A percentile compares a stretch with the other conserved stretches of the same genome.
These are phyloP conservation scores for Drosophila ercepeae DNA, from an alignment of 1,140 invertebrate species.

Conservation along the genomic window DNA sequence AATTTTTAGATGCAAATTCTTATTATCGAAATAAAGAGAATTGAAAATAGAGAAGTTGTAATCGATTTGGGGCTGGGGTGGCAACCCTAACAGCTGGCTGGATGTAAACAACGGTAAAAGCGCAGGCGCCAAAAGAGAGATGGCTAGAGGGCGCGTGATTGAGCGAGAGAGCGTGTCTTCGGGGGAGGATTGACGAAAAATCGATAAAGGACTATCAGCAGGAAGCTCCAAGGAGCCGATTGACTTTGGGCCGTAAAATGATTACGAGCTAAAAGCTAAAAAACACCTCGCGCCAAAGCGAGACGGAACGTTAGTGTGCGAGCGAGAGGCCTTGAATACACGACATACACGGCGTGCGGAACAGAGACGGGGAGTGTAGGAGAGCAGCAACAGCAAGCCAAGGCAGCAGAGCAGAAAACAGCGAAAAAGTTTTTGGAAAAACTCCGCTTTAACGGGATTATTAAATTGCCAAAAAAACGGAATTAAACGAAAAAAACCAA, in stretches of 20 bases:
- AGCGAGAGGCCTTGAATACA: slow-evolving; percentile 45
- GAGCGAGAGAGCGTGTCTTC: slow-evolving; percentile 11
- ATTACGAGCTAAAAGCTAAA: slow-evolving; percentile 74
- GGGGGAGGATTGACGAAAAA: slow-evolving; percentile 57
- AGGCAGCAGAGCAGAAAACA: slow-evolving; percentile 18
- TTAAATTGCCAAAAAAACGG: neutral
- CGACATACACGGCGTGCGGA: no score
- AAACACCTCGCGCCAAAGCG: slow-evolving; percentile 31
- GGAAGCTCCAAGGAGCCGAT: slow-evolving; percentile 67
- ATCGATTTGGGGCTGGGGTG: neutral
- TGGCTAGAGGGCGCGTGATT: neutral
- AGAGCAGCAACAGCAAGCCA: slow-evolving; percentile 36
- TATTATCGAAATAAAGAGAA: slow-evolving; percentile 64
- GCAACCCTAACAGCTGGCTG: slow-evolving; percentile 35
- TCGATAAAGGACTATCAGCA: slow-evolving; percentile 72
- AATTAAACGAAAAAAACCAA: neutral
- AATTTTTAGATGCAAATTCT: slow-evolving; percentile 49
- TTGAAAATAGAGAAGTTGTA: slow-evolving; percentile 6
- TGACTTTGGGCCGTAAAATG: slow-evolving; percentile 77
- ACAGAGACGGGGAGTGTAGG: slow-evolving; percentile 26
- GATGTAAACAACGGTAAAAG: slow-evolving; percentile 46
- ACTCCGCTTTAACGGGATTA: slow-evolving; percentile 1
- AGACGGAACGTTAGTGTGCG: slow-evolving; percentile 29
- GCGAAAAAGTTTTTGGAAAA: slow-evolving; percentile 1
- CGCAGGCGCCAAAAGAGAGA: slow-evolving; percentile 14